A percentile compares a stretch with the other conserved stretches of the same genome.
These are phyloP conservation scores for Pelagia noctiluca DNA, from an alignment of 30 jellyfish, hydroid and myxozoan genomes.

Conservation along the genomic window DNA sequence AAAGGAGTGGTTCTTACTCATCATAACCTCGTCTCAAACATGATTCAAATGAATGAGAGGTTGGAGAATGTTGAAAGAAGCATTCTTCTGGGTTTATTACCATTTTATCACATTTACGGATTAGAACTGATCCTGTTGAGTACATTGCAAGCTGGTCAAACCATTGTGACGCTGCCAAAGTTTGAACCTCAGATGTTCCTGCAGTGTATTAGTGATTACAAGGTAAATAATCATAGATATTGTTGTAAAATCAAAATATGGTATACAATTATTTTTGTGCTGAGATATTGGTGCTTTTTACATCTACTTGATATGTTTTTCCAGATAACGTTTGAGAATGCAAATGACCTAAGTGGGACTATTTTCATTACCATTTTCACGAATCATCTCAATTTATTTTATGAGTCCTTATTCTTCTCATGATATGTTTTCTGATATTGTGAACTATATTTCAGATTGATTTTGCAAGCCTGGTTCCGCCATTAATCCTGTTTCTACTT, in stretches of 20 bases:
- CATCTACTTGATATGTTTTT: no score
- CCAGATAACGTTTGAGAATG: no score
- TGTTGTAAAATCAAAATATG: not conserved
- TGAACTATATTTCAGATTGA: constrained; percentile 57
- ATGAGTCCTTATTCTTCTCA: not conserved
- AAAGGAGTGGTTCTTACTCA: constrained; percentile 95
- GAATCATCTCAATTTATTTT: no score
- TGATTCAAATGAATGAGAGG: constrained; percentile 47
- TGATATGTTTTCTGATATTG: not conserved
- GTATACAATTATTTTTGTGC: not conserved
- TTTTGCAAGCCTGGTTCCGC: constrained; percentile 79
- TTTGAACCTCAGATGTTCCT: constrained; percentile 85
- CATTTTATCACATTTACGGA: constrained; percentile 87
- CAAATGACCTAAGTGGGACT: no score
- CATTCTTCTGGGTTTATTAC: constrained; percentile 58
- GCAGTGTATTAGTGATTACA: constrained; percentile 51
- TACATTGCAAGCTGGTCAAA: constrained; percentile 51
- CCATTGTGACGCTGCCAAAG: constrained; percentile 65
- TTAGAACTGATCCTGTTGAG: constrained; percentile 42
- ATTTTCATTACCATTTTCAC: no score
- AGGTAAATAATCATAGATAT: constrained; percentile 40
- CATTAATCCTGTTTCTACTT: constrained; percentile 78
- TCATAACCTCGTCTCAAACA: constrained; percentile 61
- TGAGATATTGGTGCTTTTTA: no score
- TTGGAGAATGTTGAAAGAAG: constrained; percentile 44